Conservation (phyloP, 1,140 invertebrate species). For the Trissolcus basalis region DNA sequence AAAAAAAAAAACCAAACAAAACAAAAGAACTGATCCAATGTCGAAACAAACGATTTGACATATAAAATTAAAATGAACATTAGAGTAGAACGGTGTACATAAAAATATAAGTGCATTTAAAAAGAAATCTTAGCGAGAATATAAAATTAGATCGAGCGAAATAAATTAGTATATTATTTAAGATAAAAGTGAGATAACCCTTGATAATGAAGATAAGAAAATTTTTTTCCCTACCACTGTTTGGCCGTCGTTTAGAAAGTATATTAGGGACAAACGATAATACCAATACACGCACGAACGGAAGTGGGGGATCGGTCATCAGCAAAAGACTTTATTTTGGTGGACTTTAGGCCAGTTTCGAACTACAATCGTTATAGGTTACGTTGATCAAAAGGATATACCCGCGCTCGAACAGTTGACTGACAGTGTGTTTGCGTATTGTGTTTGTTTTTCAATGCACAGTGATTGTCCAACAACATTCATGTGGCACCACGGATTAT, state of each 20-base stretch:
- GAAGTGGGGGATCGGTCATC: conserved; percentile 31
- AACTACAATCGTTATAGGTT: conserved; percentile 11
- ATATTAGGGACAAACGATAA: conserved; percentile 16
- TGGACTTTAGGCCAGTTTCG: conserved; percentile 28
- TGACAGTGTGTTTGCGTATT: conserved; percentile 1
- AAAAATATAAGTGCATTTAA: neutral
- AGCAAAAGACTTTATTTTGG: conserved; percentile 14
- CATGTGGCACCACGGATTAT: conserved; percentile 27
- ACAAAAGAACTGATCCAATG: too few relatives aligned
- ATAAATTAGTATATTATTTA: neutral
- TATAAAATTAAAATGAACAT: too few relatives aligned
- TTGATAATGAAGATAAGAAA: conserved; percentile 22
- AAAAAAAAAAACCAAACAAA: too few relatives aligned
- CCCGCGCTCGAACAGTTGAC: conserved; percentile 1
- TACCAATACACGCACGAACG: neutral
- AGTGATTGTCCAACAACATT: conserved; percentile 15
- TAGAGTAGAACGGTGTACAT: too few relatives aligned
- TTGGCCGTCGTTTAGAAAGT: conserved; percentile 18
- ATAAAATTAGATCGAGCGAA: neutral
- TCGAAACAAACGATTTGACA: too few relatives aligned
- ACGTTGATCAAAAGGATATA: conserved; percentile 15
- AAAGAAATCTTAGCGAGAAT: neutral
- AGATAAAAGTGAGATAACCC: conserved; percentile 20
- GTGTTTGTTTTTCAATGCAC: neutral
- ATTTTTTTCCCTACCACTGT: conserved; percentile 19